phyloP scores from a whole-genome alignment of 2,113 vertebrate genomes.

The Indri indri region DNA sequence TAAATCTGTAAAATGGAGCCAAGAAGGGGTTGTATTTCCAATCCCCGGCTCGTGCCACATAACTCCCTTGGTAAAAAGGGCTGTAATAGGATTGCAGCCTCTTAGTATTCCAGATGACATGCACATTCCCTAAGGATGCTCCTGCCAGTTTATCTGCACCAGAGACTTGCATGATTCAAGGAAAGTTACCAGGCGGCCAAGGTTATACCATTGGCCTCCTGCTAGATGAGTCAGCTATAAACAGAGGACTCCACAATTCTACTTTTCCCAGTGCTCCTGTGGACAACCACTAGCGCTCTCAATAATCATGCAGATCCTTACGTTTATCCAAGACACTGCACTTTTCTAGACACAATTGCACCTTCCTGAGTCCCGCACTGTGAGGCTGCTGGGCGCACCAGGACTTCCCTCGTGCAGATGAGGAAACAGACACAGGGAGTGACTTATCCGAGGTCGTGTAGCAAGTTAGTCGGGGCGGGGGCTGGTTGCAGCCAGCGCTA shows the following conservation, averaged over 20 bases:
- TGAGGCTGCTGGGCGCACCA: background rate
- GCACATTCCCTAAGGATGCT: background rate
- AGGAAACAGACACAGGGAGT: background rate
- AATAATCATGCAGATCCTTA: background rate
- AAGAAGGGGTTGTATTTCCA: background rate
- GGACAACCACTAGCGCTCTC: background rate
- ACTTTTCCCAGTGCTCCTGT: background rate
- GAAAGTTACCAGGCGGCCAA: conserved; percentile 74
- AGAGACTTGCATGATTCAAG: conserved; percentile 61
- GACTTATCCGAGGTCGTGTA: background rate
- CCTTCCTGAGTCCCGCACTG: background rate
- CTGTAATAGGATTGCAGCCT: background rate
- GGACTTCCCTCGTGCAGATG: background rate
- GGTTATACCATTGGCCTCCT: conserved; percentile 59
- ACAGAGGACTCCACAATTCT: conserved; percentile 1
- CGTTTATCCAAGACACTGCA: background rate
- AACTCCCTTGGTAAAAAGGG: background rate
- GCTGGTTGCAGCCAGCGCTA: background rate
- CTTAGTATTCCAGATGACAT: background rate
- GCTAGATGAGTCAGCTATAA: conserved; percentile 76
- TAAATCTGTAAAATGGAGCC: conserved; percentile 56
- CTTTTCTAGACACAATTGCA: background rate
- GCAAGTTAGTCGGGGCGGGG: background rate
- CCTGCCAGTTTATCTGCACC: conserved; percentile 52
- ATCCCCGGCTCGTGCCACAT: background rate